Base-by-base conservation (phyloP, 2,888 invertebrate genomes). In the Myopa tessellatipennis region DNA sequence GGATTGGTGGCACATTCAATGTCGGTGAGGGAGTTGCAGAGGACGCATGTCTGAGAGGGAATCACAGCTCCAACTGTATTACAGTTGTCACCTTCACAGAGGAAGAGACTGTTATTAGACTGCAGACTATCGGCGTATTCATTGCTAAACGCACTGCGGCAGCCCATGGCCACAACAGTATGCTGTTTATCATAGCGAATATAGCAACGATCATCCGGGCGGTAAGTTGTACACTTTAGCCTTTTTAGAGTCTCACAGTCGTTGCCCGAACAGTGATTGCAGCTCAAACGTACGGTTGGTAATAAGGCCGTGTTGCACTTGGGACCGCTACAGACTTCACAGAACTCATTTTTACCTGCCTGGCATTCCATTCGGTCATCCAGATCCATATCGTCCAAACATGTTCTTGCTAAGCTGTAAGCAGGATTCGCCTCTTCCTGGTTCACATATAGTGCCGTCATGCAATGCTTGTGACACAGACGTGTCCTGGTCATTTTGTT, bases 11-110 rank as follows among this genome's bases (percentile, higher is more conserved):
- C 87, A 75, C 88, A 88, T 0, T 77, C 77, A 55, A 63, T 63
- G 69, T 88, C 86, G 0, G 88, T 87, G 71, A 83, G 85, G 0
- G 88, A 88, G 34, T 83, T 87, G 77, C 88, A 88, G 3, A 88
- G 75, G 0, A 76, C 73, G 68, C 88, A 88, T 0, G 36, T 79
- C 61, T 86, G 82, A 0, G 80, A 16, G 6, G 65, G 60, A 0
- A 85, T 84, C 16, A 87, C 36, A 1, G 82, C 76, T 0, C 84
- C 84, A 0, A 83, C 4, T 0, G 81, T 79, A 36, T 88, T 88
- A 78, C 88, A 88, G 60, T 88, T 74, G 34, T 84, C 81, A 0
- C 76, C 83, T 0, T 83, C 78, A 52, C 88, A 88, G 3, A 81
- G 81, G 5, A 83, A 76, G 26, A 88, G 72, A 0, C 82, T 82